These are phyloP conservation scores for Ahaetulla prasina DNA, from an alignment of 2,113 vertebrate species.

Conservation along the genomic window DNA sequence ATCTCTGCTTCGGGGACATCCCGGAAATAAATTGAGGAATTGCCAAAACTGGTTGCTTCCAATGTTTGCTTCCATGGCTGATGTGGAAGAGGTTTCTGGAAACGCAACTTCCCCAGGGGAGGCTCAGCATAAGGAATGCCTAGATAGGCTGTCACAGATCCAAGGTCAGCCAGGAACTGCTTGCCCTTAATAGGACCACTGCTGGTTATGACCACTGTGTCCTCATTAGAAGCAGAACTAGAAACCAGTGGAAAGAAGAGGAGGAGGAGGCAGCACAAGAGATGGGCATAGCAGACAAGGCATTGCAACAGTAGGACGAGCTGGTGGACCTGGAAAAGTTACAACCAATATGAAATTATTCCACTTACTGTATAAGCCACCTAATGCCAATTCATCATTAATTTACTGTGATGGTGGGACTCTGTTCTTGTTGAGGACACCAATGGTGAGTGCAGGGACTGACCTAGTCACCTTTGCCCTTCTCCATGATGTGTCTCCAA, in stretches of 20 bases:
- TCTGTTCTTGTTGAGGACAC: too few species aligned
- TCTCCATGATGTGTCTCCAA: too few species aligned
- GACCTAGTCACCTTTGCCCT: too few species aligned
- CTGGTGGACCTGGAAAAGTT: not conserved
- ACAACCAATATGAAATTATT: not conserved
- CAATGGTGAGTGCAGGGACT: too few species aligned
- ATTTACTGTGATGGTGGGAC: too few species aligned
- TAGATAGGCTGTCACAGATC: too few species aligned
- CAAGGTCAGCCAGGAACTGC: not conserved
- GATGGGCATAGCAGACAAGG: not conserved
- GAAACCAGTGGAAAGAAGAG: not conserved
- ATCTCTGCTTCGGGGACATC: not conserved
- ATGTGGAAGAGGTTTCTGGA: too few species aligned
- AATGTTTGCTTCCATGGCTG: slow-evolving; percentile 30
- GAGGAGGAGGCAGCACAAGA: not conserved
- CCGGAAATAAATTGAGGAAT: slow-evolving; percentile 5
- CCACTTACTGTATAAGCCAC: not conserved
- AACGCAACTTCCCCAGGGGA: too few species aligned
- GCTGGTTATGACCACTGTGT: slow-evolving; percentile 58
- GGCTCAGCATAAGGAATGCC: too few species aligned
- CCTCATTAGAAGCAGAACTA: slow-evolving; percentile 18
- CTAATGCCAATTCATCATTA: too few species aligned
- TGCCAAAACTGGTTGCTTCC: slow-evolving; percentile 27
- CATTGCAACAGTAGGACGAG: not conserved
- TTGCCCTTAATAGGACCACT: slow-evolving; percentile 66